Evolutionary conservation across 2,888 invertebrate species (phyloP), one percentile per base, ranked within the genome.

Genomic region (Diaprepes abbreviatus): DNA sequence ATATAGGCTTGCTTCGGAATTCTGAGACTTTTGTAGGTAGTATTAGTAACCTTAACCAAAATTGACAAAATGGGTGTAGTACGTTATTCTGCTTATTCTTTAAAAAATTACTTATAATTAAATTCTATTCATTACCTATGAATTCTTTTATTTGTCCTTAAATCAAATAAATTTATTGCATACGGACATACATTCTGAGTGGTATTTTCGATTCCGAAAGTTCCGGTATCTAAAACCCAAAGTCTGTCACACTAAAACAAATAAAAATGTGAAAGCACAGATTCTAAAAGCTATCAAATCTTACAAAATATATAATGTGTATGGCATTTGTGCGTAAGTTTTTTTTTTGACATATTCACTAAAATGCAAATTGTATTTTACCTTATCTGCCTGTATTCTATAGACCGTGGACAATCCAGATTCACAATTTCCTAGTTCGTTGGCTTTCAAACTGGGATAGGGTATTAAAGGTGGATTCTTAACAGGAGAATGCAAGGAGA

Each of bases 211-310:
- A 93, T 93, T 68, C 94, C 94, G 76, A 92, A 90, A 40, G 93
- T 94, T 63, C 94, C 94, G 12, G 92, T 92, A 78, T 94, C 94
- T 60, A 94, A 82, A 0, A 93, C 93, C 94, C 94, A 94, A 0
- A 94, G 87, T 55, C 94, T 60, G 28, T 72, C 91, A 28, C 69
- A 72, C 72, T 72, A 28, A 59, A 70, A 70, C 6, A 6, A 12
- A 16, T 40, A 40, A 16, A 5, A 40, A 36, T 36, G 3, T 14
- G 36, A 59, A 43, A 7, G 40, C 6, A 24, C 24, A 24, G 24
- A 4, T 24, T 24, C n/a, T n/a, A n/a, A n/a, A n/a, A n/a, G n/a
- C n/a, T n/a, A n/a, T n/a, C n/a, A n/a, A n/a, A n/a, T n/a, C n/a
- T n/a, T n/a, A n/a, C n/a, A n/a, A n/a, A n/a, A n/a, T n/a, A n/a